Evolutionary conservation across 2,113 vertebrate species (phyloP), one percentile per base, ranked within the genome.

Genomic region (Lampris megalopsis): DNA sequence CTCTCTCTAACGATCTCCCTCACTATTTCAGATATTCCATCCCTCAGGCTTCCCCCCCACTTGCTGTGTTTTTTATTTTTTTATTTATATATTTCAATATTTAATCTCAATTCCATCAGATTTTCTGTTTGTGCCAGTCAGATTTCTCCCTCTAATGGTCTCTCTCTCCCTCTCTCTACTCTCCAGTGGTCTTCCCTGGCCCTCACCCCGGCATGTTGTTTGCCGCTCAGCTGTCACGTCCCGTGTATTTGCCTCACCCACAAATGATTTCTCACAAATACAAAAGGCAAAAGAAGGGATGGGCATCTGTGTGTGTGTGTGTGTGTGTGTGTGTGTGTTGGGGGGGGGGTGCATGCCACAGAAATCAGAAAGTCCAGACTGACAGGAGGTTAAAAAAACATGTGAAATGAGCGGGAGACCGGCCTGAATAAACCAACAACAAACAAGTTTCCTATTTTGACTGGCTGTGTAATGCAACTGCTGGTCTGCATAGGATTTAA

Each of bases 391-490:
- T 92, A 94, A 90, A 86, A 85, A 90, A 93, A 82, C 86, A 90
- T 74, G 77, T 72, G 78, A 81, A 85, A 88, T 79, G 74, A 85
- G 80, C 86, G 80, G 83, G 77, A 91, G 82, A 81, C 81, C 76
- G 80, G 84, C 24, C 85, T 86, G 89, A 87, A 89, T 71, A 83
- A 85, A 88, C 83, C 79, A 92, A 89, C 82, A 91, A 89, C 88
- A 88, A 91, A 91, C 84, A 87, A 81, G 24, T 85, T 88, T 87
- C 86, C 88, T 93, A 91, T 93, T 94, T 93, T 91, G 87, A 85
- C 93, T 92, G 85, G 80, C 88, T 88, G 67, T 64, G n/a, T 73
- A 40, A 71, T 35, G 24, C 78, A 87, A 91, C 85, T 87, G 78
- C 79, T 71, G 81, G 75, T 74, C 81, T 84, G 87, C 85, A 82